Evolutionary conservation across 2,797 vertebrate species (phyloP).

Genomic region (Hippocampus kuda): DNA sequence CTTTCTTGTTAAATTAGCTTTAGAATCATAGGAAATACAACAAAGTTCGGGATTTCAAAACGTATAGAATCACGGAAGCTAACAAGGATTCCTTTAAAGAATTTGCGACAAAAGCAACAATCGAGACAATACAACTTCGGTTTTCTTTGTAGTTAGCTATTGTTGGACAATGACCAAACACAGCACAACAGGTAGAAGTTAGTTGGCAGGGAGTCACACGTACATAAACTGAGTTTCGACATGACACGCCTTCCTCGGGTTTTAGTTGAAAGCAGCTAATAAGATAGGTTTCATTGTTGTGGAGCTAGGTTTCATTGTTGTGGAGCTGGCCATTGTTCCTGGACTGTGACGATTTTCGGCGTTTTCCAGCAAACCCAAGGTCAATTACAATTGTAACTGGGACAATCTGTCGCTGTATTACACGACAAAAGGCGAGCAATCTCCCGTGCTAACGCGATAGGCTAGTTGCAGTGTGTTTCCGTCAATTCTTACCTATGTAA

Average conservation of each 20-base stretch:
- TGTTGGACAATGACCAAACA: not conserved
- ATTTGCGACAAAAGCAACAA: not conserved
- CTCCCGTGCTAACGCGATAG: not conserved
- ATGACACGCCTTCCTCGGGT: slow-evolving; percentile 46
- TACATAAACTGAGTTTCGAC: slow-evolving; percentile 7
- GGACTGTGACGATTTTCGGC: slow-evolving; percentile 11
- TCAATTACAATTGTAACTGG: not conserved
- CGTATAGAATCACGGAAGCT: not conserved
- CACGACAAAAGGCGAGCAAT: not conserved
- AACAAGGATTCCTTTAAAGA: not conserved
- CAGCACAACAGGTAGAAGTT: not conserved
- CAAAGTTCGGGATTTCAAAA: not conserved
- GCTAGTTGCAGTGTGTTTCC: not conserved
- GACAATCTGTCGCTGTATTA: too few relatives aligned
- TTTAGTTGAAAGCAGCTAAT: slow-evolving; percentile 32
- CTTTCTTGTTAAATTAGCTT: not conserved
- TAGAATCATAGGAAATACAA: not conserved
- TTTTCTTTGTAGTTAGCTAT: not conserved
- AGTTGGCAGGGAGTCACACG: not conserved
- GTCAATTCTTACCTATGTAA: slow-evolving; percentile 55
- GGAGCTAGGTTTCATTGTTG: slow-evolving; percentile 31
- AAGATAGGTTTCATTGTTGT: slow-evolving; percentile 37
- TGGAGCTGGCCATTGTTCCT: slow-evolving; percentile 54
- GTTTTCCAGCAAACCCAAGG: slow-evolving; percentile 7
- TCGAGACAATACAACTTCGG: not conserved